Evolutionary conservation across 2,113 vertebrate genomes (phyloP).

Genomic region (Bostrychus sinensis): DNA sequence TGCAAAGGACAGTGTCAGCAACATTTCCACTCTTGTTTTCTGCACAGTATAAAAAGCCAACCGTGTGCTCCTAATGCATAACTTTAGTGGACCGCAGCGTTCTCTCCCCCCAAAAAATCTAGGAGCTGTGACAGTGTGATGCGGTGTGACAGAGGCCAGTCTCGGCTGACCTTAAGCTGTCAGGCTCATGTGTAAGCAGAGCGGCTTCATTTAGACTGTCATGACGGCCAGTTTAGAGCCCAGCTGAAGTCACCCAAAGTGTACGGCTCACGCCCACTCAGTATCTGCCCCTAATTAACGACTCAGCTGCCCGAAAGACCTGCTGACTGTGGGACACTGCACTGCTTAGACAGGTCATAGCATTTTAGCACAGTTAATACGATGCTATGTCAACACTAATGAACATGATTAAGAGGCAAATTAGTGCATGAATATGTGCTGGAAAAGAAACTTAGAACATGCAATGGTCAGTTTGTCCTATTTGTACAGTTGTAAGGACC

Average conservation of each 20-base stretch:
- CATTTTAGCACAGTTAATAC: too few species aligned
- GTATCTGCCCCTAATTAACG: slow-evolving; percentile 12
- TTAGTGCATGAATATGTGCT: too few species aligned
- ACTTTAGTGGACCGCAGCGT: slow-evolving; percentile 22
- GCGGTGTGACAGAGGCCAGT: slow-evolving; percentile 48
- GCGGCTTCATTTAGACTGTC: slow-evolving; percentile 30
- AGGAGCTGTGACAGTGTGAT: slow-evolving; percentile 23
- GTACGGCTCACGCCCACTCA: background rate
- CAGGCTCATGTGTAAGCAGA: slow-evolving; percentile 22
- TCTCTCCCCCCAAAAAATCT: slow-evolving; percentile 17
- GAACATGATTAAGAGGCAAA: too few species aligned
- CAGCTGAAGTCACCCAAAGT: slow-evolving; percentile 7
- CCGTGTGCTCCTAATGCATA: slow-evolving; percentile 17
- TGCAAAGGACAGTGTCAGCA: slow-evolving; percentile 56
- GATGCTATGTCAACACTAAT: too few species aligned
- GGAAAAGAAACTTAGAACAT: too few species aligned
- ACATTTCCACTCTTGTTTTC: slow-evolving; percentile 58
- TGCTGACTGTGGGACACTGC: slow-evolving; percentile 23
- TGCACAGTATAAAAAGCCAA: slow-evolving; percentile 56
- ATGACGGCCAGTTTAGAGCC: background rate
- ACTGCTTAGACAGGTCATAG: too few species aligned
- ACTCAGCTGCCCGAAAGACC: slow-evolving; percentile 8
- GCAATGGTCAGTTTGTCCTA: too few species aligned
- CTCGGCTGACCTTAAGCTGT: slow-evolving; percentile 49
- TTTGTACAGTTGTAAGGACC: too few species aligned